A percentile compares a stretch with the other conserved stretches of the same genome.
Evolutionary conservation across 2,888 invertebrate species (phyloP).

Genomic region (Maniola hyperantus): DNA sequence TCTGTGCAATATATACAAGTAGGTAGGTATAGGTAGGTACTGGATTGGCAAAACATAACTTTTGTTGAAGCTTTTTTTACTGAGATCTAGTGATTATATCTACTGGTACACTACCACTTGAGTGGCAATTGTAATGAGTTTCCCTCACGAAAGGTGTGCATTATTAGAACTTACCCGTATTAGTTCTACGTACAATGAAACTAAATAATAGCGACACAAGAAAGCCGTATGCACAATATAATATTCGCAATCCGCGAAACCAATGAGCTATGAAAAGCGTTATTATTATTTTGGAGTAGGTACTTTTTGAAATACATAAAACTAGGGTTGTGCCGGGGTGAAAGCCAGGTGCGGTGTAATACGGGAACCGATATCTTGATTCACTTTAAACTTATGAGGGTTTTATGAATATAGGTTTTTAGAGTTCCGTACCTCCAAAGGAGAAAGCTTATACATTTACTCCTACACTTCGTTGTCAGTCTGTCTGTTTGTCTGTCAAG

Average conservation of each 20-base stretch:
- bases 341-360: slow-evolving; percentile 71
- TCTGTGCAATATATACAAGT: background rate
- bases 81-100: slow-evolving; percentile 26
- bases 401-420: slow-evolving; percentile 67
- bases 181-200: slow-evolving; percentile 47
- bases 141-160: slow-evolving; percentile 13
- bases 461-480: too few relatives aligned
- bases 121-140: slow-evolving; percentile 21
- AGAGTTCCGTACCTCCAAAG: too few relatives aligned
- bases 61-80: too few relatives aligned
- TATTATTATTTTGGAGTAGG: slow-evolving; percentile 65
- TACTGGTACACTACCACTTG: slow-evolving; percentile 1
- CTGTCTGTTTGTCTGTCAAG: too few relatives aligned
- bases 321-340: slow-evolving; percentile 58
- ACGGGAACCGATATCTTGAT: slow-evolving; percentile 73
- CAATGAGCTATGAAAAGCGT: slow-evolving; percentile 70
- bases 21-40: background rate
- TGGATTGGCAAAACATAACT: background rate
- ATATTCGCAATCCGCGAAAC: slow-evolving; percentile 53
- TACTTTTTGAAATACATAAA: slow-evolving; percentile 55
- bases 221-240: slow-evolving; percentile 48
- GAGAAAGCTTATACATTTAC: too few relatives aligned
- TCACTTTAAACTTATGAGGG: slow-evolving; percentile 70
- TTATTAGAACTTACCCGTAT: slow-evolving; percentile 30
- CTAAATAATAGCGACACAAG: slow-evolving; percentile 55